These are phyloP conservation scores for Crocodylus rhombifer DNA, from an alignment of 2,797 vertebrate genomes.

Conservation along the genomic window DNA sequence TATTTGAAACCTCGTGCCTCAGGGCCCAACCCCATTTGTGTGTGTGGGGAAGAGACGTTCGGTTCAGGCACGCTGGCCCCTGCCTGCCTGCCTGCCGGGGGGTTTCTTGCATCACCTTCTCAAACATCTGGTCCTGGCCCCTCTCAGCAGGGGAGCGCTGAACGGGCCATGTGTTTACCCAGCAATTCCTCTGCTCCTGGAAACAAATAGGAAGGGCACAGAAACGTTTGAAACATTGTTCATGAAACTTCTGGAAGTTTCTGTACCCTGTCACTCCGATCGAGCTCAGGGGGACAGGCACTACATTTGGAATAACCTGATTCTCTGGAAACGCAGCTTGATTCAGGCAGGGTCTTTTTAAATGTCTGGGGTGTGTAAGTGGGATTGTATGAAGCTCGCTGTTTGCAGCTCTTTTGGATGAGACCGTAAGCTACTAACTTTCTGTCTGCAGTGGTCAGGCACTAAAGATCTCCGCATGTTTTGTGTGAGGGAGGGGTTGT, in stretches of 20 bases:
- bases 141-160: not conserved
- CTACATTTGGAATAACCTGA: not conserved
- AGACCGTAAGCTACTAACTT: not conserved
- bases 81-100: too few species aligned
- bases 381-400: not conserved
- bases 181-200: fast-evolving
- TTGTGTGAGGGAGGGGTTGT: too few species aligned
- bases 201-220: fast-evolving
- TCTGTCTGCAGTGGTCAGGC: too few species aligned
- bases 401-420: not conserved
- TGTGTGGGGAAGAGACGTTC: not conserved
- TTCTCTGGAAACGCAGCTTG: not conserved
- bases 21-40: not conserved
- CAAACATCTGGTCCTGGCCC: not conserved
- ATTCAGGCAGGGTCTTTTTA: not conserved
- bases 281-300: not conserved
- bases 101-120: not conserved
- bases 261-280: too few species aligned
- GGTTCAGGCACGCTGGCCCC: not conserved
- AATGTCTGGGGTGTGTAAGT: not conserved
- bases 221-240: fast-evolving
- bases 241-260: not conserved
- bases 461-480: not conserved
- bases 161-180: not conserved
- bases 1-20: not conserved